Conservation (phyloP, 2,888 invertebrate genomes). For the Heliconius erato region DNA sequence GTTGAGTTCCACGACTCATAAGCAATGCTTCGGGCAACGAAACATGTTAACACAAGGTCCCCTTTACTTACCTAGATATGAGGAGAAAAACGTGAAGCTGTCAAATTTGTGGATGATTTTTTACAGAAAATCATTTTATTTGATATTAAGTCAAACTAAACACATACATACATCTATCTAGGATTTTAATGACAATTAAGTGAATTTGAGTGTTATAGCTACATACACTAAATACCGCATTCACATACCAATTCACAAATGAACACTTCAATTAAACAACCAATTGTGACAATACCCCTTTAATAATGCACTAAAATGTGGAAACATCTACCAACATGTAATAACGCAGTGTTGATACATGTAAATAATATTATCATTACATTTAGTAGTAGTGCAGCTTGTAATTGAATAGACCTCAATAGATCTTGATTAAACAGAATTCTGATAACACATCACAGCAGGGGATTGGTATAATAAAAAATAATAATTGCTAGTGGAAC, state of each 20-base stretch:
- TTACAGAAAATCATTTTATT: background rate
- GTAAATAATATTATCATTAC: constrained; percentile 7
- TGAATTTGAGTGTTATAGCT: background rate
- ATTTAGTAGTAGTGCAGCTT: background rate
- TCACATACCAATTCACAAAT: background rate
- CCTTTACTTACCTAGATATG: too few species aligned
- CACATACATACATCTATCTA: background rate
- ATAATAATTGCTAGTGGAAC: background rate
- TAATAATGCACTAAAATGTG: background rate
- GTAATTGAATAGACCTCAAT: constrained; percentile 10
- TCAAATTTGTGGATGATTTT: too few species aligned
- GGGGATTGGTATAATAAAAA: background rate
- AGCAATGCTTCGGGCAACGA: too few species aligned
- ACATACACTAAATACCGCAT: background rate
- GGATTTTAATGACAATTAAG: too few species aligned
- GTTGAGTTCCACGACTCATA: too few species aligned
- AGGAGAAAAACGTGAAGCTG: too few species aligned
- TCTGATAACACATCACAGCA: background rate
- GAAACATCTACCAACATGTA: background rate
- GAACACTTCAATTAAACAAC: background rate
- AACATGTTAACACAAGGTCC: too few species aligned
- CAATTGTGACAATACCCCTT: background rate
- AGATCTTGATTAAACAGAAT: constrained; percentile 4
- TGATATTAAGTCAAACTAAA: background rate
- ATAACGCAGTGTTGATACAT: background rate